A percentile compares a stretch with the other conserved stretches of the same genome.
Conservation (phyloP, 2,797 vertebrate species). For the Enteromius mattozi region DNA sequence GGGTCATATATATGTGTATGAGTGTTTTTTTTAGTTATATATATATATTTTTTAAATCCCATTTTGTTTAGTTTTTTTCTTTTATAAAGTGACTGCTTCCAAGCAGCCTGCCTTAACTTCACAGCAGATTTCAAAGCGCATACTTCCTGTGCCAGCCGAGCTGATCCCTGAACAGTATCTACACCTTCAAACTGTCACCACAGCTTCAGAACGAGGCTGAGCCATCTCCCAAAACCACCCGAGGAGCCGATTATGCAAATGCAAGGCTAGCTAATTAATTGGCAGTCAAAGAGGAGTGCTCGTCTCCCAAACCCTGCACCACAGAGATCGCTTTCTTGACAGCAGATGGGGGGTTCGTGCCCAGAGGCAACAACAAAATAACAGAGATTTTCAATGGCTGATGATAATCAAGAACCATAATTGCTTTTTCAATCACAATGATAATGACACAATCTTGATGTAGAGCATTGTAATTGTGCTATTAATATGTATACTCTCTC, state of each 20-base stretch:
- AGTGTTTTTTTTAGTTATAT: too few species aligned
- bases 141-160: background rate
- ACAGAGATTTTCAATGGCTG: slow-evolving; percentile 63
- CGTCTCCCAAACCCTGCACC: slow-evolving; percentile 64
- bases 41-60: too few species aligned
- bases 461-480: slow-evolving; percentile 77
- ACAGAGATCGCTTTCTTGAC: slow-evolving; percentile 72
- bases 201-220: slow-evolving; percentile 5
- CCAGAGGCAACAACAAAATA: slow-evolving; percentile 64
- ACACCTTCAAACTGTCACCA: slow-evolving; percentile 26
- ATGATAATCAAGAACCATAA: slow-evolving; percentile 80
- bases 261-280: slow-evolving; percentile 70
- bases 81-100: background rate
- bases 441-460: slow-evolving; percentile 81
- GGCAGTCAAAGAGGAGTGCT: slow-evolving; percentile 71
- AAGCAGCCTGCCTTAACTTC: too few species aligned
- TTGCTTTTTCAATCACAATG: slow-evolving; percentile 81
- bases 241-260: slow-evolving; percentile 69
- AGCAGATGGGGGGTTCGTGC: slow-evolving; percentile 45
- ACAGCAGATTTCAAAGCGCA: background rate
- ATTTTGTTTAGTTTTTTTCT: background rate
- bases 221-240: slow-evolving; percentile 45
- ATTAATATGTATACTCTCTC: slow-evolving; percentile 80
- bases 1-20: too few species aligned
- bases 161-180: slow-evolving; percentile 21